A percentile compares a stretch with the other conserved stretches of the same genome.
phyloP scores from a whole-genome alignment of 2,797 vertebrate genomes.

The Potorous gilbertii region DNA sequence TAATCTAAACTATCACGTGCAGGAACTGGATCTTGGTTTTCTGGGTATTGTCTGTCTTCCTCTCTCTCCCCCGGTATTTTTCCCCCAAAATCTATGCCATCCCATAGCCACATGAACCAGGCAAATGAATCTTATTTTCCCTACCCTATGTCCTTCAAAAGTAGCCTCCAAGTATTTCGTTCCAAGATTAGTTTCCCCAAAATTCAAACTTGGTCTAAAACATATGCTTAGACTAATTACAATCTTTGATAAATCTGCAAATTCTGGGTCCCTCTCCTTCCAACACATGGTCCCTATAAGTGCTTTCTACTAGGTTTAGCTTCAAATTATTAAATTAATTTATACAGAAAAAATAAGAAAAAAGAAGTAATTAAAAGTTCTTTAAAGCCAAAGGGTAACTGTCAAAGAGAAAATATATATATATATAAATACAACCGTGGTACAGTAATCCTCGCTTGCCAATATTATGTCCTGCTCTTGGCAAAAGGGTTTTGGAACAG shows the following conservation, averaged over 20 bases:
- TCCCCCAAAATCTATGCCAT: constrained; percentile 19
- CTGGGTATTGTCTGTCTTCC: constrained; percentile 2
- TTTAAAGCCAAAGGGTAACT: neutral
- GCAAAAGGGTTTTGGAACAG: constrained; percentile 42
- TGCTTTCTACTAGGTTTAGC: neutral
- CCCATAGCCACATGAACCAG: constrained; percentile 34
- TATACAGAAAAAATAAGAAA: neutral
- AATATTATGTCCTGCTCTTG: constrained; percentile 24
- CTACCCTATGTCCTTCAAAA: constrained; percentile 26
- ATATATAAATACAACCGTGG: neutral
- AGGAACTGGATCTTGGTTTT: neutral
- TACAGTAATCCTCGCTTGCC: neutral
- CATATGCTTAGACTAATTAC: neutral
- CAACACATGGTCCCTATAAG: neutral
- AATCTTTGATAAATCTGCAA: constrained; percentile 2
- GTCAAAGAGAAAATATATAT: neutral
- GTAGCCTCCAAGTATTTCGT: constrained; percentile 41
- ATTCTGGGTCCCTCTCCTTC: constrained; percentile 3
- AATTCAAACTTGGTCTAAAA: constrained; percentile 31
- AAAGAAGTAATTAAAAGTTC: constrained; percentile 19
- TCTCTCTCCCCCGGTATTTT: neutral
- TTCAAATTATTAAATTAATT: constrained; percentile 27
- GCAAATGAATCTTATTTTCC: constrained; percentile 18
- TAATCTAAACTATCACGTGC: neutral
- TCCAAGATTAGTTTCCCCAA: constrained; percentile 41